Base-by-base conservation (phyloP, 2,888 invertebrate genomes). In the Antheraea assamensis region DNA sequence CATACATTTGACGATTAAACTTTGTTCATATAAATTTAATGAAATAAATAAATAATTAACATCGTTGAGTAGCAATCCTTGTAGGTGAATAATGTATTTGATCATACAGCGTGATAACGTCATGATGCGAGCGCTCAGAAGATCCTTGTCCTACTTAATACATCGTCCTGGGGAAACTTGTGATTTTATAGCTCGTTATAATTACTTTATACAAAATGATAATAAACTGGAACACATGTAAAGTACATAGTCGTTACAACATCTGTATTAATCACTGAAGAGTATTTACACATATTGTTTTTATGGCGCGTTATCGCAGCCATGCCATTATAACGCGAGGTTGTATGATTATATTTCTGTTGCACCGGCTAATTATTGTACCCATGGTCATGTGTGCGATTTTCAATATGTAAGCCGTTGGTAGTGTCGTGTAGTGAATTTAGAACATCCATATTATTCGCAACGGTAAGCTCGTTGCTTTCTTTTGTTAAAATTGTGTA, bases 281-380 rank as follows among this genome's bases (percentile, higher is more conserved):
- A 74, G 77, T 79, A 76, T 78, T 79, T 79, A 75, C 75, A 78
- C 79, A 77, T 75, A 76, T 78, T 76, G 52, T 7, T 73, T 70
- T 68, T 55, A 72, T 76, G 77, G 79, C 75, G 76, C 78, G 80
- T 84, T 86, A 83, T 85, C 84, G 73, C 76, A 75, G 75, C 79
- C 84, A 85, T 81, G 84, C 82, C 80, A 81, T 86, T 87, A 82
- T 80, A 81, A 83, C 81, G 85, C 79, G 75, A 76, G 74, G 71
- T 78, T 75, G 84, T 86, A 84, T 87, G 86, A 85, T n/a, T n/a
- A n/a, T 86, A 82, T 80, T 78, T 76, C 78, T 75, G 71, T 77
- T 74, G 73, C 64, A 76, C 81, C 79, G 75, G 79, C 77, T 81
- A 79, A 71, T 79, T 78, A 77, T 79, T 75, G 74, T 78, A 78